Conservation (phyloP, 1,140 invertebrate genomes). For the Drosophila persimilis region DNA sequence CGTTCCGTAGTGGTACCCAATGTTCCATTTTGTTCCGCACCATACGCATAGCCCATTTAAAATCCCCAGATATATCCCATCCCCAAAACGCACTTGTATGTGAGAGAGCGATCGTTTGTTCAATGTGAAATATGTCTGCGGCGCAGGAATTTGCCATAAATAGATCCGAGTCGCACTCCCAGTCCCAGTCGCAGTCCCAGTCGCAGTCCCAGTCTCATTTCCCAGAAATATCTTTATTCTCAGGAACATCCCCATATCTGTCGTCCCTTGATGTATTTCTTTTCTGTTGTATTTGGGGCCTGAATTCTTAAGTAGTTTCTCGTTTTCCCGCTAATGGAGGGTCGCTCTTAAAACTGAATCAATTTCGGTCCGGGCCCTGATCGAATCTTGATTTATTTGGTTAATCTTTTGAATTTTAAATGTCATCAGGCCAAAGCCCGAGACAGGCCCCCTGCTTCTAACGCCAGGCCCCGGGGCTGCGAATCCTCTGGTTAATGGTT, state of each 20-base stretch:
- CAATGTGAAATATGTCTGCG: conserved; percentile 57
- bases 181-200: conserved; percentile 6
- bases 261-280: conserved; percentile 10
- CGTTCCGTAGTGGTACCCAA: background rate
- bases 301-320: conserved; percentile 44
- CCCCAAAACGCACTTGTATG: conserved; percentile 55
- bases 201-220: conserved; percentile 1
- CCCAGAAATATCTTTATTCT: conserved; percentile 20
- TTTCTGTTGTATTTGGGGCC: background rate
- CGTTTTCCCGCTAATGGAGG: conserved; percentile 27
- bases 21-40: conserved; percentile 3
- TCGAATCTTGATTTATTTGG: conserved; percentile 43
- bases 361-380: background rate
- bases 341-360: conserved; percentile 15
- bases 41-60: background rate
- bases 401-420: conserved; percentile 48
- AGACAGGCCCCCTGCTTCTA: background rate
- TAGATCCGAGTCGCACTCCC: conserved; percentile 41
- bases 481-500: conserved; percentile 49
- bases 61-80: conserved; percentile 6
- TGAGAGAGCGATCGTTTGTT: conserved; percentile 43
- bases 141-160: conserved; percentile 73
- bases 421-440: conserved; percentile 4
- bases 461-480: background rate
- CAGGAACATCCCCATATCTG: conserved; percentile 12